Evolutionary conservation across 92 coral and sea anemone genomes (phyloP).

Genomic region (Meandrina meandrites): DNA sequence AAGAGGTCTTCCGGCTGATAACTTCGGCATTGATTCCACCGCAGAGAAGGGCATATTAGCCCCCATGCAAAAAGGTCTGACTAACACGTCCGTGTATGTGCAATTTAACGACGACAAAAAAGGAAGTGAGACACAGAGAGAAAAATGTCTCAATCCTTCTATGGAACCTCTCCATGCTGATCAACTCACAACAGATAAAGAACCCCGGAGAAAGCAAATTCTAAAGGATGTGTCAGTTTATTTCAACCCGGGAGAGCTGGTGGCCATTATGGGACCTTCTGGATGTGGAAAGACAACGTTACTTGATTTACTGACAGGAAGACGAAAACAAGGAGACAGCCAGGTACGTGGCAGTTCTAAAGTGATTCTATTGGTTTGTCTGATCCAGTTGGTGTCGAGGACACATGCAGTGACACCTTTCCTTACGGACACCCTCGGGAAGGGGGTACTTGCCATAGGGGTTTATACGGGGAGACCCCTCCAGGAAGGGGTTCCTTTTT

Average conservation of each 20-base stretch:
- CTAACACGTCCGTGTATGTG: background rate
- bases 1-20: background rate
- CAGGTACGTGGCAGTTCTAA: constrained; percentile 7
- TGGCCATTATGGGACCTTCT: constrained; percentile 67
- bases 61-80: background rate
- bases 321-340: constrained; percentile 44
- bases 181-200: background rate
- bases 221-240: constrained; percentile 52
- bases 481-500: too few relatives aligned
- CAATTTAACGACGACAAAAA: background rate
- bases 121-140: background rate
- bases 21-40: background rate
- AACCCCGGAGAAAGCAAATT: constrained; percentile 29
- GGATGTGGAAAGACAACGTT: constrained; percentile 60
- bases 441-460: too few relatives aligned
- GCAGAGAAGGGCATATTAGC: background rate
- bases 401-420: too few relatives aligned
- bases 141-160: background rate
- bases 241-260: constrained; percentile 57
- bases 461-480: too few relatives aligned
- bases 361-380: background rate
- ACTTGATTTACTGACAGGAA: constrained; percentile 52
- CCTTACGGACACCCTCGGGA: too few relatives aligned
- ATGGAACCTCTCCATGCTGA: background rate
- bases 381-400: too few relatives aligned